A percentile compares a stretch with the other conserved stretches of the same genome.
Evolutionary conservation across 2,797 vertebrate genomes (phyloP).

Genomic region (Iguana delicatissima): DNA sequence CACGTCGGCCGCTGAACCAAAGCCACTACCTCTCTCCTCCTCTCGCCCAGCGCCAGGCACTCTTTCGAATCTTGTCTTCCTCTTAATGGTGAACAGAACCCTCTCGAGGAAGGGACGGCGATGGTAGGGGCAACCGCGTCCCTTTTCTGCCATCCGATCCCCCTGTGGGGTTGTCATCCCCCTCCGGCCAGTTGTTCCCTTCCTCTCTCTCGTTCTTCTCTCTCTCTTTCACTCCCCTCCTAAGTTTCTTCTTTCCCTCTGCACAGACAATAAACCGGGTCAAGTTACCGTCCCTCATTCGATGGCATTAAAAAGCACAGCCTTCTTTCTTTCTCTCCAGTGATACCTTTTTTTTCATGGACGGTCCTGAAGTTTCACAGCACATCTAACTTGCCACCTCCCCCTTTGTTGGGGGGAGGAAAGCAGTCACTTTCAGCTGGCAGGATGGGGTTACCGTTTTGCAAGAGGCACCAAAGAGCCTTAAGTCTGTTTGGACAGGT

Average conservation of each 20-base stretch:
- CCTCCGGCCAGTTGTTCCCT: neutral
- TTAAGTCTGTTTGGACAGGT: neutral
- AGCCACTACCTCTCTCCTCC: neutral
- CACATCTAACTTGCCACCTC: too few relatives aligned
- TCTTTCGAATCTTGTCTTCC: neutral
- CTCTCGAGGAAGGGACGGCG: neutral
- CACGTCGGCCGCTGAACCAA: neutral
- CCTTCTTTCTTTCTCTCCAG: too few relatives aligned
- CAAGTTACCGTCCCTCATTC: slow-evolving; percentile 15
- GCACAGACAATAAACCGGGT: slow-evolving; percentile 11
- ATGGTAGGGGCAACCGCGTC: neutral
- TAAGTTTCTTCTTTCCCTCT: neutral
- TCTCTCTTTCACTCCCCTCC: neutral
- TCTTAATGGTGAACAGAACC: neutral
- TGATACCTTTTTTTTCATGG: neutral
- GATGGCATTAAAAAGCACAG: neutral
- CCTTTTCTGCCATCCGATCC: slow-evolving; percentile 23
- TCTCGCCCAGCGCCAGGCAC: neutral
- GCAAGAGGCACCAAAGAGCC: neutral
- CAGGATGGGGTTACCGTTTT: neutral
- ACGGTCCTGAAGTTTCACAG: slow-evolving; percentile 6
- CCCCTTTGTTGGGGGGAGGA: neutral
- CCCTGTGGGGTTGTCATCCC: neutral
- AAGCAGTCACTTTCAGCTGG: too few relatives aligned
- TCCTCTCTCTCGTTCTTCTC: neutral